A percentile compares a stretch with the other conserved stretches of the same genome.
Evolutionary conservation across 2,797 vertebrate genomes (phyloP).

Genomic region (Squalus acanthias): DNA sequence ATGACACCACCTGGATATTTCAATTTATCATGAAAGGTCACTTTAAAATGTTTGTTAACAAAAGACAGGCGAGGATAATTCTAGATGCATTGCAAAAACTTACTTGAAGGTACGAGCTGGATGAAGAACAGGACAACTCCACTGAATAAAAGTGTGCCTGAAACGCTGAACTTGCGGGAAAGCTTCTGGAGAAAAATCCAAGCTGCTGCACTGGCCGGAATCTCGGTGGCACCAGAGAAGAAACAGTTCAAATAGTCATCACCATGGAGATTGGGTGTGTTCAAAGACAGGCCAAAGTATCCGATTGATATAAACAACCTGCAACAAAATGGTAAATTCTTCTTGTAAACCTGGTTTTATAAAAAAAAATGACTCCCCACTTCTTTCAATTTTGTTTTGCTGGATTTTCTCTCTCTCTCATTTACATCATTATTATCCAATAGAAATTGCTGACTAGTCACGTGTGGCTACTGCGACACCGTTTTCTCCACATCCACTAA

Average conservation of each 20-base stretch:
- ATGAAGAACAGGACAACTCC: constrained; percentile 75
- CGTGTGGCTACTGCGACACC: neutral
- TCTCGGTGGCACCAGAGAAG: constrained; percentile 72
- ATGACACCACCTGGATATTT: neutral
- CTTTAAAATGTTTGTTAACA: neutral
- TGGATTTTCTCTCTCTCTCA: too few relatives aligned
- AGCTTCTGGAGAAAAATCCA: constrained; percentile 72
- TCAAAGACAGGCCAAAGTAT: constrained; percentile 81
- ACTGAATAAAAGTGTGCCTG: constrained; percentile 62
- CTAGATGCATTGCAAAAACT: constrained; percentile 41
- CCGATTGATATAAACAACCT: constrained; percentile 75
- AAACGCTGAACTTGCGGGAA: constrained; percentile 68
- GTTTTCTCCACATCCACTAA: neutral
- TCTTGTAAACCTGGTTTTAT: neutral
- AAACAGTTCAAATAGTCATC: constrained; percentile 77
- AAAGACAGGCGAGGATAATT: neutral
- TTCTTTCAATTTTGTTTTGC: too few relatives aligned
- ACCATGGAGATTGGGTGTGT: constrained; percentile 79
- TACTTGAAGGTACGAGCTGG: constrained; percentile 76
- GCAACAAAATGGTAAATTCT: constrained; percentile 44
- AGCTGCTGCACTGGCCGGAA: constrained; percentile 72
- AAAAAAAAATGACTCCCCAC: too few relatives aligned
- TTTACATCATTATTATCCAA: neutral
- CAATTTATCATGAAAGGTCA: neutral
- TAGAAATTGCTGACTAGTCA: neutral